Evolutionary conservation across 2,113 vertebrate species (phyloP).

Genomic region (Amphilophus citrinellus): DNA sequence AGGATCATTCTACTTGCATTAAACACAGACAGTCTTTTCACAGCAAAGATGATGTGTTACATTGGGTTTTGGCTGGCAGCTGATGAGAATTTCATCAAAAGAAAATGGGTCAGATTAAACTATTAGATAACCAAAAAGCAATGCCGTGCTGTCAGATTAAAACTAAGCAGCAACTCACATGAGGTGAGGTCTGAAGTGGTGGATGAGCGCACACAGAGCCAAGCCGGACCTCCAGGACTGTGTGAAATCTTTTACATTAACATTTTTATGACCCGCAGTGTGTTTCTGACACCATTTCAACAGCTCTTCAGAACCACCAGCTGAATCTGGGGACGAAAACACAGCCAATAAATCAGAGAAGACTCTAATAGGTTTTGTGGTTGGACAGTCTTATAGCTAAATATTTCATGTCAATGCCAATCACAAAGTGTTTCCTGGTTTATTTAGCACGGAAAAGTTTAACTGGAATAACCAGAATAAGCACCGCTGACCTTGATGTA

Average conservation of each 20-base stretch:
- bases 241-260: constrained; percentile 85
- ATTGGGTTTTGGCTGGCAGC: not conserved
- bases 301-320: constrained; percentile 81
- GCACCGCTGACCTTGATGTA: constrained; percentile 64
- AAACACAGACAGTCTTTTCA: not conserved
- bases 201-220: constrained; percentile 90
- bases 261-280: constrained; percentile 82
- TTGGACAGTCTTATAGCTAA: not conserved
- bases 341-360: not conserved
- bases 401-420: not conserved
- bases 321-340: constrained; percentile 58
- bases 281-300: constrained; percentile 91
- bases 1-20: not conserved
- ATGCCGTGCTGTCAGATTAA: not conserved
- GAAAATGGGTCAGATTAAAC: too few relatives aligned
- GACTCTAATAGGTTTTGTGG: not conserved
- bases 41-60: not conserved
- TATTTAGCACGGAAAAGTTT: not conserved
- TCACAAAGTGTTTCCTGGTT: not conserved
- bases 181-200: constrained; percentile 86
- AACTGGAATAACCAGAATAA: not conserved
- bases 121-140: not conserved
- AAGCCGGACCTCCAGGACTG: constrained; percentile 89
- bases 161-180: constrained; percentile 83
- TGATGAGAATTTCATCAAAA: not conserved